Base-by-base conservation (phyloP, 2,888 invertebrate genomes). In the Ptychoptera albimana region DNA sequence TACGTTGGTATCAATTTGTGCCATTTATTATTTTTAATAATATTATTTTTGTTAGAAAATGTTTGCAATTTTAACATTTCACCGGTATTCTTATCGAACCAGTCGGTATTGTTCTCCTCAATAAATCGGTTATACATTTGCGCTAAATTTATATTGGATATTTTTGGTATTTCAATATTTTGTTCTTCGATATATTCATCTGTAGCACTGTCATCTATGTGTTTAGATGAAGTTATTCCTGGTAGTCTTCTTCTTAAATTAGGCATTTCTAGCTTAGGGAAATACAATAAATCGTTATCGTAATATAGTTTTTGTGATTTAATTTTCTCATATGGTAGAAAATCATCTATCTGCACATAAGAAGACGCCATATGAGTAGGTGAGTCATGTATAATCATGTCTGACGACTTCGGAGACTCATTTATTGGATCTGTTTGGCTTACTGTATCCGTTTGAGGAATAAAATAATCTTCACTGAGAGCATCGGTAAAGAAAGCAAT, bases 261-360 rank as follows among this genome's bases (percentile, higher is more conserved):
- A 31, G 36, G 37, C 11, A 52, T 5, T 30, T 44, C 40, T 7
- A 45, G 45, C 2, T 48, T 37, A 2, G 61, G 60, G 7, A 39
- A 45, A 45, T 52, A 62, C 0, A 60, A 36, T 2, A 53, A 34
- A 29, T 49, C 30, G 3, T 50, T 48, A 31, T 59, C 53, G 34
- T 48, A 51, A 39, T 52, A 29, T 1, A 47, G 45, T 39, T 53
- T 53, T 2, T 30, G 43, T 8, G 47, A 36, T 31, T 50, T 30
- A 8, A 50, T 43, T 11, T 46, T 38, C 42, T 49, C 50, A 1
- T 55, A 48, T 1, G 55, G 38, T 2, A 38, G 34, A 4, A 52
- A 51, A 8, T 56, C 49, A 12, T 64, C 64, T n/a, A 64, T 56
- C 50, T 60, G 54, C 39, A 66, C 53, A 36, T 59, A 64, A 1